Evolutionary conservation across 2,888 invertebrate species (phyloP), one percentile per base, ranked within the genome.

Genomic region (Sarcophaga carnaria): DNA sequence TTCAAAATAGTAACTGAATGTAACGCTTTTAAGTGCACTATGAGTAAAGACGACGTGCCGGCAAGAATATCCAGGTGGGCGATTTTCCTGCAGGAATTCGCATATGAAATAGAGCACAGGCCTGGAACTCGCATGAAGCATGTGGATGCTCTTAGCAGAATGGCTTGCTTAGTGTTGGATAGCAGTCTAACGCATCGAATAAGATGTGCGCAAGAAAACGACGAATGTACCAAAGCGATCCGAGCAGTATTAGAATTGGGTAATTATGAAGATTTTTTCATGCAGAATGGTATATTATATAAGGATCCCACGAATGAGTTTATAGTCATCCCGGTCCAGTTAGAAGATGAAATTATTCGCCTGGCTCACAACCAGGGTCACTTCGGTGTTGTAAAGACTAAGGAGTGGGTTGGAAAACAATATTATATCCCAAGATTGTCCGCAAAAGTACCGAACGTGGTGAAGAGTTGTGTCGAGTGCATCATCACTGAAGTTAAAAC

Each of bases 91-190:
- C 20, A 20, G 20, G 20, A 20, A 20, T 20, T 20, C 11, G 4
- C 54, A 4, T 89, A 89, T 67, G 62, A 47, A 4, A 88, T 90
- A 22, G 89, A 89, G 62, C 89, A 90, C 71, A 71, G 89, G 25
- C 20, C 76, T 1, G 85, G 83, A 0, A 60, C 76, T 11, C 45
- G 71, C n/a, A 89, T 88, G 85, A 75, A 22, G 12, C 88, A 88
- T 27, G 84, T 83, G 8, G 83, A 87, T 45, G 83, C 88, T 0
- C 22, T 86, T 3, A 88, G 88, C 14, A 22, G 86, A 1, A 60
- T 86, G 12, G 27, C 67, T 0, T 84, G 80, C 47, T 62, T 88
- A 37, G 4, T 86, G 0, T 14, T 80, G 8, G 83, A 85, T 0
- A 75, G 79, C 20, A 78, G 80, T 1, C 12, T 87, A 25, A 84